These are phyloP conservation scores for Callithrix jacchus DNA, from an alignment of 2,113 vertebrate genomes.

Conservation along the genomic window DNA sequence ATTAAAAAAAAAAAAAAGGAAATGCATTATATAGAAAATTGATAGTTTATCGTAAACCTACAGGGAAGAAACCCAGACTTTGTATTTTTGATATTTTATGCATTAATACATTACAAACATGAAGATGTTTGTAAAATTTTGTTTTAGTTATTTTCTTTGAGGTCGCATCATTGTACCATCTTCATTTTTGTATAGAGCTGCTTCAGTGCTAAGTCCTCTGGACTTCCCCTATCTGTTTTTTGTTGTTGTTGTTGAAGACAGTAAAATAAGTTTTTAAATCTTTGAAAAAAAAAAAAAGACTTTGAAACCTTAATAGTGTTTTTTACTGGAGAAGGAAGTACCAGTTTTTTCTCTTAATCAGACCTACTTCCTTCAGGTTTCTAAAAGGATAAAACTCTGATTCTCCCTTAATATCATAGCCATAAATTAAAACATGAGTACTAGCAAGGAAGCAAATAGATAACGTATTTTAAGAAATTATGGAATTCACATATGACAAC, in stretches of 20 bases:
- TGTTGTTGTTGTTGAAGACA: neutral
- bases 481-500: neutral
- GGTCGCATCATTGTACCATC: no score
- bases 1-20: no score
- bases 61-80: no score
- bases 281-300: neutral
- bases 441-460: neutral
- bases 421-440: conserved; percentile 17
- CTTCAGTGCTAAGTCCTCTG: no score
- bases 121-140: no score
- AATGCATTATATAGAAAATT: no score
- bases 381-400: neutral
- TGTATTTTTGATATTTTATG: no score
- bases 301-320: neutral
- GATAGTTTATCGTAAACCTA: no score
- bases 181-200: no score
- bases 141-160: no score
- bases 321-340: neutral
- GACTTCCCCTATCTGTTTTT: no score
- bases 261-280: neutral
- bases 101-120: no score
- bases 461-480: neutral
- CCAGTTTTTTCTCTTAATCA: conserved; percentile 20
- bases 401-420: neutral
- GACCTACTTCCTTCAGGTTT: neutral